Percentiles rank a stretch among this genome's conserved stretches.
Evolutionary conservation across 2,797 vertebrate species (phyloP).

Genomic region (Chelonia mydas): DNA sequence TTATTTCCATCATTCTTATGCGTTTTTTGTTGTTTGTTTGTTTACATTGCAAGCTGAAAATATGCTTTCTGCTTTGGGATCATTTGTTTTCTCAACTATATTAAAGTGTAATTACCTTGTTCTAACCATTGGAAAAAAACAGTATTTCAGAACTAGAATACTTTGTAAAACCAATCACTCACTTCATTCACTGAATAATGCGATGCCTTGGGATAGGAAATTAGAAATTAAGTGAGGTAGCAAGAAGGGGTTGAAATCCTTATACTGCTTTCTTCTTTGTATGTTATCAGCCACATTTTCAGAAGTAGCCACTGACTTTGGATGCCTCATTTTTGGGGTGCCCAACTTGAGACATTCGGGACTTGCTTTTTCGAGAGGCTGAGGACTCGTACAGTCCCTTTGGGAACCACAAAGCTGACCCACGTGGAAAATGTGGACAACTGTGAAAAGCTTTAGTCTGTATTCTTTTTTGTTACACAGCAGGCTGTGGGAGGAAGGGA

Average conservation of each 20-base stretch:
- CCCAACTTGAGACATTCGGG: background rate
- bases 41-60: conserved; percentile 17
- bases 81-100: conserved; percentile 54
- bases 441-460: background rate
- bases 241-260: background rate
- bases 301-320: background rate
- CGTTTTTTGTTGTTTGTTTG: background rate
- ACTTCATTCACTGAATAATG: conserved; percentile 11
- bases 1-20: background rate
- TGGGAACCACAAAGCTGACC: background rate
- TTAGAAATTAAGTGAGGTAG: background rate
- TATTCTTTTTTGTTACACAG: background rate
- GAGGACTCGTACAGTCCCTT: background rate
- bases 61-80: conserved; percentile 41
- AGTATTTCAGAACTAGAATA: conserved; percentile 26
- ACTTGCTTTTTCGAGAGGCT: background rate
- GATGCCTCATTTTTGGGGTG: background rate
- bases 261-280: background rate
- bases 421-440: background rate
- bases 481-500: background rate
- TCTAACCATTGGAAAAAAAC: background rate
- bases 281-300: background rate
- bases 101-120: conserved; percentile 63
- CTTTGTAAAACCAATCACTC: conserved; percentile 37
- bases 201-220: background rate